These are phyloP conservation scores for Mesoclemmys tuberculata DNA, from an alignment of 2,113 vertebrate species.

Conservation along the genomic window DNA sequence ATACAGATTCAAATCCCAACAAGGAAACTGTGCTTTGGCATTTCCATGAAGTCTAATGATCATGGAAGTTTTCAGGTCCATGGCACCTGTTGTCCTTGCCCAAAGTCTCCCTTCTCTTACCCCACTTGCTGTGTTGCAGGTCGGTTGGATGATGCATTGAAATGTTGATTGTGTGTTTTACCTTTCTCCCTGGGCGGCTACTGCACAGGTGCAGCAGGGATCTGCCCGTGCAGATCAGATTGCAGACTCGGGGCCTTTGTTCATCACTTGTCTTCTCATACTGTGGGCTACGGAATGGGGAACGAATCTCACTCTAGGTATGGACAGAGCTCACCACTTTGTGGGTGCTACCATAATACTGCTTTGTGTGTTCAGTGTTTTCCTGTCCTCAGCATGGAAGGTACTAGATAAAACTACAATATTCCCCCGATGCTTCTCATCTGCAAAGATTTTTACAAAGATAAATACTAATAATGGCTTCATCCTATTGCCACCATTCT, in stretches of 20 bases:
- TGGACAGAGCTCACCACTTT: background rate
- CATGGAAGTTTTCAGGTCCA: background rate
- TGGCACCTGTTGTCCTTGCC: constrained; percentile 21
- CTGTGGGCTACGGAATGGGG: constrained; percentile 26
- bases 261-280: background rate
- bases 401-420: background rate
- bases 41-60: background rate
- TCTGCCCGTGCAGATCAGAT: no score
- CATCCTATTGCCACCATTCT: background rate
- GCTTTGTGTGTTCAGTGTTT: background rate
- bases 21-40: background rate
- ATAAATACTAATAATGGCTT: background rate
- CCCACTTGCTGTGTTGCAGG: background rate
- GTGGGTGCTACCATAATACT: fast-evolving
- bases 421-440: background rate
- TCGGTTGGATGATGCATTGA: background rate
- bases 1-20: background rate
- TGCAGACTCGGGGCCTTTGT: background rate
- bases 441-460: background rate
- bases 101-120: background rate
- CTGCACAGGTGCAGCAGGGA: no score
- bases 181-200: no score
- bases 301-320: constrained; percentile 49
- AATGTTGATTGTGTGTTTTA: background rate
- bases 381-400: background rate